A percentile compares a stretch with the other conserved stretches of the same genome.
phyloP scores from a whole-genome alignment of 2,888 invertebrate genomes.

The Colletes collaris region DNA sequence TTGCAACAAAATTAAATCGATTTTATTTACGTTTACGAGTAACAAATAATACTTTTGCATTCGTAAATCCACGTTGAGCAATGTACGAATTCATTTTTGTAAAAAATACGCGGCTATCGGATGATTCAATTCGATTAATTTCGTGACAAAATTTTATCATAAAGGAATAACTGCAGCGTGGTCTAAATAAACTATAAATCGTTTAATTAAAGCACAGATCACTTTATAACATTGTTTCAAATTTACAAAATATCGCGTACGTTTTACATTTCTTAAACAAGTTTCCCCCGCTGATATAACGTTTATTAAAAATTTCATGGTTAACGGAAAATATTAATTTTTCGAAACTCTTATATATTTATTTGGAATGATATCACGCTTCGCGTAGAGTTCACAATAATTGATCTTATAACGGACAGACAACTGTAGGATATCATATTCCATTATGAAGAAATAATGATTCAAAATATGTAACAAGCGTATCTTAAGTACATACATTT shows the following conservation, averaged over 20 bases:
- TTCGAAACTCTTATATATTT: conserved; percentile 11
- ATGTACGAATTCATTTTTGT: no score
- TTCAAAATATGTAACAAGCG: conserved; percentile 30
- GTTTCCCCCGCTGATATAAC: neutral
- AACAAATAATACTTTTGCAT: no score
- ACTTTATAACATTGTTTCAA: neutral
- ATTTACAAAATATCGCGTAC: neutral
- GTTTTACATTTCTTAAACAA: neutral
- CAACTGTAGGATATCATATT: conserved; percentile 2
- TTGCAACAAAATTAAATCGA: no score
- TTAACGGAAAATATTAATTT: neutral
- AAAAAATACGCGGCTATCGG: no score
- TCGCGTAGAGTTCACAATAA: conserved; percentile 10
- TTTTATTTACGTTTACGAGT: no score
- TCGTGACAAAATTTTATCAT: no score
- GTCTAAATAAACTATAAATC: conserved; percentile 3
- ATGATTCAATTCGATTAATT: no score
- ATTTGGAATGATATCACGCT: conserved; percentile 2
- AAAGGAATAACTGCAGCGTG: no score
- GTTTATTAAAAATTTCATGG: conserved; percentile 13
- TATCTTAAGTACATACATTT: conserved; percentile 29
- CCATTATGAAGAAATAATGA: neutral
- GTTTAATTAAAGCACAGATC: conserved; percentile 2
- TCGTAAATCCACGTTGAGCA: no score
- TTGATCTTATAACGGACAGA: conserved; percentile 8